phyloP scores from a whole-genome alignment of 2,113 vertebrate genomes.

The Pithys albifrons region DNA sequence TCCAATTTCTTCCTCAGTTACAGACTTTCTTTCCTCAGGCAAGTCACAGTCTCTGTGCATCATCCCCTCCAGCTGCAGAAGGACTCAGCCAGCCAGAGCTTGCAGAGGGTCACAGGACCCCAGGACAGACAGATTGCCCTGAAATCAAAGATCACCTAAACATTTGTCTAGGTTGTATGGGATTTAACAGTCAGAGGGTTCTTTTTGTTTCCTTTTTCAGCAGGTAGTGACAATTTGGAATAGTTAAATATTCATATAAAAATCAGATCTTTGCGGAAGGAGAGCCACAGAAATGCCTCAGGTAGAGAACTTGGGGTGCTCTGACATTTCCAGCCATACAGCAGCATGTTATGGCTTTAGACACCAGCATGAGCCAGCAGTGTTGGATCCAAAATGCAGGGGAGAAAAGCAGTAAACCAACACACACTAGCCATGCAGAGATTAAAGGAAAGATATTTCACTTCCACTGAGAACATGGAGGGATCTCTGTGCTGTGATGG shows the following conservation, averaged over 20 bases:
- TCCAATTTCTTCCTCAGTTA: not conserved
- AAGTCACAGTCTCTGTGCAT: not conserved
- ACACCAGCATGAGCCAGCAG: not conserved
- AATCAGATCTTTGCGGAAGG: not conserved
- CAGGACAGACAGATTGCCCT: not conserved
- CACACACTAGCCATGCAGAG: not conserved
- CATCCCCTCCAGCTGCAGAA: not conserved
- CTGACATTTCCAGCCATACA: not conserved
- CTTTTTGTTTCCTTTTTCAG: not conserved
- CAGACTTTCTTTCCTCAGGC: not conserved
- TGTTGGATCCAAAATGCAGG: not conserved
- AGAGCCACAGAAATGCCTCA: not conserved
- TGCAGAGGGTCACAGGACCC: not conserved
- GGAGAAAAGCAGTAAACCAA: not conserved
- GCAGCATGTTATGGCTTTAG: fast-evolving
- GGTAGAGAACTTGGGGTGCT: not conserved
- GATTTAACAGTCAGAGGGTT: not conserved
- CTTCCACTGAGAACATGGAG: not conserved
- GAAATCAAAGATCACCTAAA: not conserved
- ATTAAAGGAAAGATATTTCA: not conserved
- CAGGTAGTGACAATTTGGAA: not conserved
- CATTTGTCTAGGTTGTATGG: not conserved
- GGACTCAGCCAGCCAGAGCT: not conserved
- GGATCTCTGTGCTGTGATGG: not conserved
- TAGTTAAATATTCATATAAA: not conserved